Base-by-base conservation (phyloP, 2,797 vertebrate genomes). In the Pogonophryne albipinna region DNA sequence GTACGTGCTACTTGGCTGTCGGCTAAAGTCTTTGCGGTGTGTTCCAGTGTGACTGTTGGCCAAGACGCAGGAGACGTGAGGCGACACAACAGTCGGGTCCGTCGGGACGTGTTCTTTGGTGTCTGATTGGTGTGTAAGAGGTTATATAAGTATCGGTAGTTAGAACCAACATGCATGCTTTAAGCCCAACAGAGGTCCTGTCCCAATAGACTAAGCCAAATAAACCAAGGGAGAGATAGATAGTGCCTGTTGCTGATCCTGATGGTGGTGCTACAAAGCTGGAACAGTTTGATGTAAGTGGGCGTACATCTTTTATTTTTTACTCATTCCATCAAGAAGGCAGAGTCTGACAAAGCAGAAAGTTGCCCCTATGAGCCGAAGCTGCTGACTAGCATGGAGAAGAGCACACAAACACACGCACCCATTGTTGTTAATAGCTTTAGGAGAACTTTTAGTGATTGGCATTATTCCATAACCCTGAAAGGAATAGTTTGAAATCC, bases 301-400 rank as follows among this genome's bases (percentile, higher is more conserved):
- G 73, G 66, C 63, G 77, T 67, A 63, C 66, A 79, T 87, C 55
- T 76, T 76, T 80, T 53, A 71, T 83, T 82, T 85, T 41, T 38
- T 45, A 27, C 27, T 63, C 50, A 70, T 56, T 77, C 68, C 61
- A 74, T 85, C 58, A 77, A 64, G 56, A 68, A 80, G 58, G 55
- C 52, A 51, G 66, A 2, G 7, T 31, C 79, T 79, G 74, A 78
- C 76, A 78, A 87, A 73, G 85, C 75, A 78, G 64, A 78, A 79
- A 76, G 77, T 47, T 69, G 34, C 57, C 58, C 52, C 23, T 59
- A 31, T 58, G 56, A 78, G 74, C 71, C 70, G 56, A 66, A 84
- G 74, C 63, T 77, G 69, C 84, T 84, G 74, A 69, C 78, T 58
- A 12, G 61, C 49, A 38, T 9, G 34, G 34, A 38, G 6, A 38